Evolutionary conservation across 2,888 invertebrate species (phyloP).

Genomic region (Zygogramma bicolorata): DNA sequence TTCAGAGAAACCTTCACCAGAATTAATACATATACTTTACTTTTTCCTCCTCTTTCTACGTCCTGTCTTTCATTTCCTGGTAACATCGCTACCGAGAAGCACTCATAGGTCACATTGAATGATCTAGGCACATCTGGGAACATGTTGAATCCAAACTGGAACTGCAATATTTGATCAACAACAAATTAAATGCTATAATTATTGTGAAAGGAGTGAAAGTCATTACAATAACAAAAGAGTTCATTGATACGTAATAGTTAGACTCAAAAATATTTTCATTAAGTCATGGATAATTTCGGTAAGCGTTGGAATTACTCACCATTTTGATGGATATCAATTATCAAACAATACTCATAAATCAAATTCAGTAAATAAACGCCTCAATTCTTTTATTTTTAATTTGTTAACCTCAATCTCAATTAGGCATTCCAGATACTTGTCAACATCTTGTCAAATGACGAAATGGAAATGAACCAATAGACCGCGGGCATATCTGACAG

Average conservation of each 20-base stretch:
- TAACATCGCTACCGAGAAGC: slow-evolving; percentile 95
- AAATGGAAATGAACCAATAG: too few species aligned
- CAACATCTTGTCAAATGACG: too few species aligned
- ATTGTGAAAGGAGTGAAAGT: neutral
- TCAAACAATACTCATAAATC: too few species aligned
- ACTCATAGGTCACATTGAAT: slow-evolving; percentile 87
- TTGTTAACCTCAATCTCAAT: too few species aligned
- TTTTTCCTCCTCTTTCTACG: slow-evolving; percentile 97
- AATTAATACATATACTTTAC: slow-evolving; percentile 69
- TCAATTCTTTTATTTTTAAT: neutral
- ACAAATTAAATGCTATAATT: neutral
- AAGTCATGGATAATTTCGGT: neutral
- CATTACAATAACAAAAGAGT: neutral
- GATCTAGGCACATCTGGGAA: slow-evolving; percentile 86
- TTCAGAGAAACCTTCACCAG: too few species aligned
- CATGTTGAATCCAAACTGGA: slow-evolving; percentile 90
- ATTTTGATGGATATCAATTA: neutral
- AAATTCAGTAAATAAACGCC: too few species aligned
- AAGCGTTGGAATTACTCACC: neutral
- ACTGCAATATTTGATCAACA: slow-evolving; percentile 63
- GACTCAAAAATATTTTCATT: neutral
- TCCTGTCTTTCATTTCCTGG: slow-evolving; percentile 94
- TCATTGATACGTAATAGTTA: neutral
- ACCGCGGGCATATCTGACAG: too few species aligned
- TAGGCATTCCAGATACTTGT: too few species aligned